Conservation (phyloP, 2,797 vertebrate genomes). For the Sciaenops ocellatus region DNA sequence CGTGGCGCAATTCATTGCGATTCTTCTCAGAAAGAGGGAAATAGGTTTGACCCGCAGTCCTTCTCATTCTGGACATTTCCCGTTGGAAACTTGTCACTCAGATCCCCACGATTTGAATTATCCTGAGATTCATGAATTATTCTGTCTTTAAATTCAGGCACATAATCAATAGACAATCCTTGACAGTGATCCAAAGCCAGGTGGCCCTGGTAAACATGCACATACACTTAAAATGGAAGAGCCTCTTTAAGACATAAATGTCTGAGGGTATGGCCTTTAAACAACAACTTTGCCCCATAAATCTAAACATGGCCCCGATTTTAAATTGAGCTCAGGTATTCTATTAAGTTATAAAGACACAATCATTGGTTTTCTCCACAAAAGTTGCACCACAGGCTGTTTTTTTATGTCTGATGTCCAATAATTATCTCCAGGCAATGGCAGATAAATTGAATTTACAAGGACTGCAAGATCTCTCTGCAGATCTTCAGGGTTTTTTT, state of each 20-base stretch:
- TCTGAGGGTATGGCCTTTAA: conserved; percentile 17
- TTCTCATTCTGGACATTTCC: not conserved
- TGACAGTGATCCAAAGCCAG: conserved; percentile 31
- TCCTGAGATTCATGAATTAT: conserved; percentile 45
- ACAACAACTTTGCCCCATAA: conserved; percentile 18
- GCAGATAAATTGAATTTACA: conserved; percentile 52
- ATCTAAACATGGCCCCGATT: conserved; percentile 6
- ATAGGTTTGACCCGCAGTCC: not conserved
- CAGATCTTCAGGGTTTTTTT: conserved; percentile 36
- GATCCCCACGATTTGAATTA: conserved; percentile 6
- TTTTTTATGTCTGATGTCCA: conserved; percentile 45
- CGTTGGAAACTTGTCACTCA: conserved; percentile 16
- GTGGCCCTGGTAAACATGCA: conserved; percentile 35
- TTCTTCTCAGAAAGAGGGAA: conserved; percentile 17
- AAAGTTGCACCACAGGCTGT: conserved; percentile 18
- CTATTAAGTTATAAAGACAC: conserved; percentile 27
- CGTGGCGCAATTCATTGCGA: conserved; percentile 18
- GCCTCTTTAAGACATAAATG: not conserved
- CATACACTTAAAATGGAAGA: conserved; percentile 28
- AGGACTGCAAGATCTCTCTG: conserved; percentile 30
- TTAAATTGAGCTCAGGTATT: conserved; percentile 29
- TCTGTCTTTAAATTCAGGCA: conserved; percentile 43
- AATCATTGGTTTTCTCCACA: conserved; percentile 18
- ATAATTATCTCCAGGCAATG: conserved; percentile 47
- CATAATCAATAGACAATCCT: conserved; percentile 59